Base-by-base conservation (phyloP, 2,888 invertebrate species). In the Oscheius sp. region DNA sequence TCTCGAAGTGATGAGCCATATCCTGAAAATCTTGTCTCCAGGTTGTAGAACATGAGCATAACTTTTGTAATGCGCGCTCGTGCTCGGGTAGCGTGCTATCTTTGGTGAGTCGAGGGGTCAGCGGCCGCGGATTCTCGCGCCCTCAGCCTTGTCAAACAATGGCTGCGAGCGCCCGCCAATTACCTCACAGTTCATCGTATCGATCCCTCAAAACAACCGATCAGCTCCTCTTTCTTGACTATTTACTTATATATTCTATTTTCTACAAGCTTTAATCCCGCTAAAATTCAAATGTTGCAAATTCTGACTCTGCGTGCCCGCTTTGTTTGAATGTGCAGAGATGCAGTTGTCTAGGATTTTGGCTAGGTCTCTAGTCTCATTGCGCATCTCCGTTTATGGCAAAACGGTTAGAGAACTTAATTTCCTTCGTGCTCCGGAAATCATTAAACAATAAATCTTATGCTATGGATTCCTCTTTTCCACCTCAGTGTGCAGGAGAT, bases 141-240 rank as follows among this genome's bases (percentile, higher is more conserved):
- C 58, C 70, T 59, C 68, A 68, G 68, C 70, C 70, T 58, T 70
- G 70, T 70, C 70, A 70, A 70, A 70, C 70, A 70, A 70, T 70
- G 68, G 70, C 70, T 70, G 70, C 70, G 70, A 58, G 70, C 70
- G 70, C 70, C 70, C 59, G 59, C 58, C 70, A 70, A 70, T 70
- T 70, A 70, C 70, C 70, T 70, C 70, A 70, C 70, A 70, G 70
- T 70, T 70, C 70, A 70, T 70, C 59, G 48, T 70, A 70, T 70
- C 70, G 70, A 70, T 70, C 70, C 47, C 58, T n/a, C 29, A 57
- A 70, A 59, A 70, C 58, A 70, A 58, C 59, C 58, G 70, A 59
- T 70, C 58, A 58, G n/a, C 32, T 37, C 33, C 37, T 47, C 53
- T 13, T 66, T 37, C 37, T 66, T 21, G 35, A 13, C 7, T 9